Base-by-base conservation (phyloP, 2,888 invertebrate genomes). In the Blastobasis adustella region DNA sequence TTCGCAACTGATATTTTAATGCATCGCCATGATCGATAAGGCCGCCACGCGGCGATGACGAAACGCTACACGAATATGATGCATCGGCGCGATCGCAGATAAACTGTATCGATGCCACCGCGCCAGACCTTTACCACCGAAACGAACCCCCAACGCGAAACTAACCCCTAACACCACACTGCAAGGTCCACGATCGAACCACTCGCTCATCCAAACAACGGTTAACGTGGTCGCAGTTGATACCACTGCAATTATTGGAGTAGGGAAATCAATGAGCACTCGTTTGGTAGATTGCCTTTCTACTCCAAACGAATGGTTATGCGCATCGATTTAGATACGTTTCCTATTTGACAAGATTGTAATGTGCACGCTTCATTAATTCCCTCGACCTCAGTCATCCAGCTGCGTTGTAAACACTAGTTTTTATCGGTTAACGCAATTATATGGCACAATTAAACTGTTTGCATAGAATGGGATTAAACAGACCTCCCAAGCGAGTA, bases 21-120 rank as follows among this genome's bases (percentile, higher is more conserved):
- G 76, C 69, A 68, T 58, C 67, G 70, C 70, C 75, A 76, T 81
- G 82, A 83, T 79, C 75, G 65, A 65, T 57, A 58, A 23, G 23
- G 23, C 23, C 23, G 23, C 65, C 75, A 78, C 78, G 62, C 69
- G 66, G 73, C 62, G 71, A 71, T 80, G 81, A 84, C 82, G 83
- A 82, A 82, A 82, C 78, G 68, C 72, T 75, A 75, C 69, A 78
- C 84, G 82, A 84, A 83, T 82, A 84, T 87, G 85, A 87, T 86
- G 84, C 74, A 87, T 86, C 69, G 82, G 71, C 69, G 66, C 72
- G 83, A 83, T 82, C 69, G 52, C 53, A 67, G 83, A 85, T 84
- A 79, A 67, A 65, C 62, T 59, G 65, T 58, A 62, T 67, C 65
- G 64, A 73, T 67, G 69, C 58, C 64, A 69, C 68, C 69, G 67